phyloP scores from a whole-genome alignment of 1,140 invertebrate genomes.

The Megathymus violae region DNA sequence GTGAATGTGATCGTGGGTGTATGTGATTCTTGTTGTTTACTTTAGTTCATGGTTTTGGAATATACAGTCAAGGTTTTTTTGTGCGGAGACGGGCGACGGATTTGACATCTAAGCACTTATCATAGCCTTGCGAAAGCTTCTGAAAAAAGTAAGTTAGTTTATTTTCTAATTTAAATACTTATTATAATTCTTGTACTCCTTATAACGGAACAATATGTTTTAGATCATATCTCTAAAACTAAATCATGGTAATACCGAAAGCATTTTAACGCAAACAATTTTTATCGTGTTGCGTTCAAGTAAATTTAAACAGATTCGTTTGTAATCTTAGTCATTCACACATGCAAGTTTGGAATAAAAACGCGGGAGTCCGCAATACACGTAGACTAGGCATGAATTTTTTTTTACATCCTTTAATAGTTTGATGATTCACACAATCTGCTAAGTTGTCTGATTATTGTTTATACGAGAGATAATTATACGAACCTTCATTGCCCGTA shows the following conservation, averaged over 20 bases:
- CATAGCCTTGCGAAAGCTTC: slow-evolving; percentile 38
- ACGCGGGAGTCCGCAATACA: neutral
- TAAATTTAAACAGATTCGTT: too few relatives aligned
- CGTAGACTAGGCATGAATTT: too few relatives aligned
- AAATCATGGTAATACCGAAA: too few relatives aligned
- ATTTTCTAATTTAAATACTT: slow-evolving; percentile 20
- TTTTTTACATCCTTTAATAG: neutral
- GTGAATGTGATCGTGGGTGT: slow-evolving; percentile 69
- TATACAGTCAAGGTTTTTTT: slow-evolving; percentile 45
- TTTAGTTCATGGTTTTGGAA: slow-evolving; percentile 43
- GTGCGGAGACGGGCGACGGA: slow-evolving; percentile 37
- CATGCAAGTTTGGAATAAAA: too few relatives aligned
- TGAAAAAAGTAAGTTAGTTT: slow-evolving; percentile 45
- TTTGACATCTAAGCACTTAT: slow-evolving; percentile 45
- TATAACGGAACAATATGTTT: too few relatives aligned
- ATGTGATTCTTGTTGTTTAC: slow-evolving; percentile 54
- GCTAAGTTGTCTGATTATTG: slow-evolving; percentile 41
- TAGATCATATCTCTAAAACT: too few relatives aligned
- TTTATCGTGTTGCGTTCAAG: too few relatives aligned
- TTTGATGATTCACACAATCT: slow-evolving; percentile 38
- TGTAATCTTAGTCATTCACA: too few relatives aligned
- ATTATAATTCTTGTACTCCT: too few relatives aligned
- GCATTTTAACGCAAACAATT: too few relatives aligned
- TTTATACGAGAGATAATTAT: slow-evolving; percentile 14
- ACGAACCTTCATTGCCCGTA: neutral